phyloP scores from a whole-genome alignment of 2,888 invertebrate genomes.

The Cecidostiba fungosa region DNA sequence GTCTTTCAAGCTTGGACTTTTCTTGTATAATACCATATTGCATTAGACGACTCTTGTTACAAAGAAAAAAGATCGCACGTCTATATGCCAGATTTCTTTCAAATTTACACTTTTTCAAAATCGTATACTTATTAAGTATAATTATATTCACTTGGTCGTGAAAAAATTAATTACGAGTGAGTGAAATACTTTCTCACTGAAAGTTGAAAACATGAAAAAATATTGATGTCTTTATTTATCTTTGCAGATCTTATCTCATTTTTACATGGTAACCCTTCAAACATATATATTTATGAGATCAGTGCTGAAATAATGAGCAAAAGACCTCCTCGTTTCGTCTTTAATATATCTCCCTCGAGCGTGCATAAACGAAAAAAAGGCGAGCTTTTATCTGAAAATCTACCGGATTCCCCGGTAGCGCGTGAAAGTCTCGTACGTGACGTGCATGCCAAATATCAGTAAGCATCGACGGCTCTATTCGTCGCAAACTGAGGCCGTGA shows the following conservation, averaged over 20 bases:
- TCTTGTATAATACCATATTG: not conserved
- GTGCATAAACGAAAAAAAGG: slow-evolving; percentile 24
- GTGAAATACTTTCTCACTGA: not conserved
- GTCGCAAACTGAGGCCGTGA: not conserved
- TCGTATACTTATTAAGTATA: not conserved
- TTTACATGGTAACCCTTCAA: slow-evolving; percentile 4
- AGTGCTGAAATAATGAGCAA: not conserved
- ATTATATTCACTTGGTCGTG: not conserved
- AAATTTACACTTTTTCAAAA: not conserved
- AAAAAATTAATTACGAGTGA: not conserved
- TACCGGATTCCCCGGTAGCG: slow-evolving; percentile 49
- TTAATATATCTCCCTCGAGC: not conserved
- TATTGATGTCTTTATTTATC: slow-evolving; percentile 10
- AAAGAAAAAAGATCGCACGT: not conserved
- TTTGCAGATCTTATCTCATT: not conserved
- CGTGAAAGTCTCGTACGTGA: slow-evolving; percentile 60
- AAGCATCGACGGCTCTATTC: slow-evolving; percentile 42
- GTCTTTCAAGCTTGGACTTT: not conserved
- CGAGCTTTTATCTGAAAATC: slow-evolving; percentile 47
- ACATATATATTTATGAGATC: not conserved
- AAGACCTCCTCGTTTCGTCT: slow-evolving; percentile 12
- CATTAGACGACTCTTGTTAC: not conserved
- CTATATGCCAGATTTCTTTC: not conserved
- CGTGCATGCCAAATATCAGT: slow-evolving; percentile 43
- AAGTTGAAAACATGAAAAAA: not conserved